Evolutionary conservation across 1,140 invertebrate genomes (phyloP).

Genomic region (Lepidurus arcticus): DNA sequence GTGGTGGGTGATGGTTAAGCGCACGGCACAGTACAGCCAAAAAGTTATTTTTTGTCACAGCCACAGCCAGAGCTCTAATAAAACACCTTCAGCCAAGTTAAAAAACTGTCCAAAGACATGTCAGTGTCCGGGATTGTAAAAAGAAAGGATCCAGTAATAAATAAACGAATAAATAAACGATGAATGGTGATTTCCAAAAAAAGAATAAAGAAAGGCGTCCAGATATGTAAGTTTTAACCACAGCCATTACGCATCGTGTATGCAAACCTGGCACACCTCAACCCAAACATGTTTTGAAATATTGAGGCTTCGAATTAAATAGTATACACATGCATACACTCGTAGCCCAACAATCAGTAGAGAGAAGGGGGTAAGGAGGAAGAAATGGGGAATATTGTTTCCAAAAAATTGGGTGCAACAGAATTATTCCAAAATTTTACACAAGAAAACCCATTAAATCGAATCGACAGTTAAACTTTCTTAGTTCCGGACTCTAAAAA

Average conservation of each 20-base stretch:
- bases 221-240: conserved; percentile 9
- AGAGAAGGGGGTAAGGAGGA: conserved; percentile 6
- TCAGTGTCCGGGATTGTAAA: conserved; percentile 24
- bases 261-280: neutral
- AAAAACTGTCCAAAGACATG: conserved; percentile 22
- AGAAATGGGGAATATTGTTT: conserved; percentile 1
- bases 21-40: conserved; percentile 20
- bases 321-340: neutral
- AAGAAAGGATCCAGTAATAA: neutral
- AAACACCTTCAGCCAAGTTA: conserved; percentile 21
- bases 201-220: conserved; percentile 7
- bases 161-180: conserved; percentile 28
- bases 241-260: conserved; percentile 21
- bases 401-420: neutral
- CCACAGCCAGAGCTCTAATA: conserved; percentile 21
- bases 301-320: conserved; percentile 20
- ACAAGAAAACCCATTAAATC: neutral
- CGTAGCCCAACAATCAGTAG: conserved; percentile 16
- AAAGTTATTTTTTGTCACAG: conserved; percentile 20
- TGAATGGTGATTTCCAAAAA: conserved; percentile 27
- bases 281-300: conserved; percentile 11
- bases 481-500: neutral
- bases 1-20: conserved; percentile 20
- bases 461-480: neutral
- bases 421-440: neutral